Base-by-base conservation (phyloP, 2,888 invertebrate genomes). In the Ochlodes sylvanus region DNA sequence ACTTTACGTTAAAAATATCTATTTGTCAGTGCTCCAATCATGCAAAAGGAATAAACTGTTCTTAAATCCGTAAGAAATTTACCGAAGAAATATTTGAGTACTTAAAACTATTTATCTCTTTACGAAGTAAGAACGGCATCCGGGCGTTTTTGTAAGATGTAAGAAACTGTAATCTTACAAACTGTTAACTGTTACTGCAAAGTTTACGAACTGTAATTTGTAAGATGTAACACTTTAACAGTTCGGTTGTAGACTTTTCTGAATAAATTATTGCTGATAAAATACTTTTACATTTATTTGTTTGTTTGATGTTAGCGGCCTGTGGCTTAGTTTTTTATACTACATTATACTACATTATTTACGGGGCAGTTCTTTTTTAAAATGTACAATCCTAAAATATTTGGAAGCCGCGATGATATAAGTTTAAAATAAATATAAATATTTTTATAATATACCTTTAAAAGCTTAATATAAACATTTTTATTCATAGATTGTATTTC, bases 41-140 rank as follows among this genome's bases (percentile, higher is more conserved):
- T 32, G 44, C 15, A 47, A 44, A 47, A n/a, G n/a, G n/a, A 32
- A 47, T 14, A 61, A 61, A 17, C 12, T 44, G 15, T 61, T 61
- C 12, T 61, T 19, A 34, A 50, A 47, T 34, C 9, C 34, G 34
- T 12, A 38, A 38, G 27, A 61, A 50, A 21, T 61, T 47, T 10
- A n/a, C 10, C 17, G 19, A 19, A 50, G 19, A 50, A 50, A 50
- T 50, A 50, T 50, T 12, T 12, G 38, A 38, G 19, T 50, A 50
- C 50, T 50, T 19, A 50, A 19, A 50, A 50, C 50, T 50, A 50
- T 50, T 50, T 19, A 19, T 50, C 19, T 50, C 50, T 19, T 19
- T 50, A 19, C 50, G n/a, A 44, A 44, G 15, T 15, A 15, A 0
- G 44, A 50, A 12, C 9, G 12, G 19, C 10, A 12, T 10, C 19